Base-by-base conservation (phyloP, 2,113 vertebrate species). In the Pomatorhinus ruficollis region DNA sequence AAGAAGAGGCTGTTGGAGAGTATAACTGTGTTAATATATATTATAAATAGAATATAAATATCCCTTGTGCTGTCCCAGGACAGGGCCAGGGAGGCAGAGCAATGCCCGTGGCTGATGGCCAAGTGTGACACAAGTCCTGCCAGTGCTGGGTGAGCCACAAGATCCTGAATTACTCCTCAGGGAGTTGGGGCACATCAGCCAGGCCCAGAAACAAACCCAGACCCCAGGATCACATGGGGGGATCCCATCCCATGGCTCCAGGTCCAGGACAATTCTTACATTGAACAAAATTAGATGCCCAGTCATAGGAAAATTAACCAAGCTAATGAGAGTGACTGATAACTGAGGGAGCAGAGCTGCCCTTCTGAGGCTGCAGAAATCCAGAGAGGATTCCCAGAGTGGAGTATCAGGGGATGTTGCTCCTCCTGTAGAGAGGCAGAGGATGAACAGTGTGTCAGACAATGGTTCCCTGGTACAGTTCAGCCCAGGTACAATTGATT, bases 401-500 rank as follows among this genome's bases (percentile, higher is more conserved):
- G 69, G 44, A 90, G 47, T 37, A 53, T 12, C 50, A 28, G 44
- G 59, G 45, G 68, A 78, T 54, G n/a, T 4, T 31, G 44, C 56
- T 49, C 9, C 27, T 24, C 15, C 40, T 20, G n/a, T 0, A 13
- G 42, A 5, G 23, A 18, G 8, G 27, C 74, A 49, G 72, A 20
- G 54, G 53, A 65, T 15, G 69, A 81, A 19, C 50, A 52, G 0
- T 1, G 49, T 56, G n/a, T 17, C 69, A 89, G 40, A 65, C 44
- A 49, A 33, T 15, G 20, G 12, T 91, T 71, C 59, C 53, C 76
- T 65, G 49, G 63, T 2, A 10, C 25, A 23, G 4, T 1, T 23
- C 16, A 42, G 71, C 54, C 54, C 54, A 10, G 1, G 33, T 0
- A 4, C 33, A 37, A 3, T 13, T 2, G 4, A 5, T 5, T 0